phyloP scores from a whole-genome alignment of 2,797 vertebrate species.

The Aldrovandia affinis region DNA sequence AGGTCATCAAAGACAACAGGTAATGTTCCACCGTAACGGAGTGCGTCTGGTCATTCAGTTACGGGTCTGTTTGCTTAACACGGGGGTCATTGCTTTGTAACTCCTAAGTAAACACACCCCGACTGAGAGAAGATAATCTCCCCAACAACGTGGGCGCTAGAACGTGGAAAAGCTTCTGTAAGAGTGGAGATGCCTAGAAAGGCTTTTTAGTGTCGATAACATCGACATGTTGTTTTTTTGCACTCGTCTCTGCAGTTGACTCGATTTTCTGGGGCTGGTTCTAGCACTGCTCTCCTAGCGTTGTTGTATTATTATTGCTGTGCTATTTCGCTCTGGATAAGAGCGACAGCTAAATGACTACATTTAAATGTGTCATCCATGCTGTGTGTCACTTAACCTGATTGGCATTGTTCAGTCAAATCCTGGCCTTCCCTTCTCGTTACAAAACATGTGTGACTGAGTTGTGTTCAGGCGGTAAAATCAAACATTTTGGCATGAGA shows the following conservation, averaged over 20 bases:
- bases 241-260: no score
- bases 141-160: not conserved
- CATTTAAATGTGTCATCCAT: not conserved
- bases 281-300: no score
- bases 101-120: not conserved
- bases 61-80: no score
- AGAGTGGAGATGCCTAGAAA: not conserved
- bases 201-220: no score
- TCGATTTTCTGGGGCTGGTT: no score
- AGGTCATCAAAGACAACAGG: constrained; percentile 88
- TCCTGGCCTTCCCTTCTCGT: not conserved
- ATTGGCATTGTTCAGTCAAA: not conserved
- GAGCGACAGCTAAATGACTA: not conserved
- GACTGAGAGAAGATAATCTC: not conserved
- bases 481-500: not conserved
- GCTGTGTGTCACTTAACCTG: not conserved
- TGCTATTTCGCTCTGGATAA: not conserved
- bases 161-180: not conserved
- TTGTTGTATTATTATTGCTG: no score
- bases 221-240: no score
- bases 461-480: not conserved
- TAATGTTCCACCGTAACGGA: constrained; percentile 41
- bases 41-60: not conserved
- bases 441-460: not conserved
- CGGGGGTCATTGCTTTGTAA: no score